These are phyloP conservation scores for Amorpha juglandis DNA, from an alignment of 2,888 invertebrate genomes.

Conservation along the genomic window DNA sequence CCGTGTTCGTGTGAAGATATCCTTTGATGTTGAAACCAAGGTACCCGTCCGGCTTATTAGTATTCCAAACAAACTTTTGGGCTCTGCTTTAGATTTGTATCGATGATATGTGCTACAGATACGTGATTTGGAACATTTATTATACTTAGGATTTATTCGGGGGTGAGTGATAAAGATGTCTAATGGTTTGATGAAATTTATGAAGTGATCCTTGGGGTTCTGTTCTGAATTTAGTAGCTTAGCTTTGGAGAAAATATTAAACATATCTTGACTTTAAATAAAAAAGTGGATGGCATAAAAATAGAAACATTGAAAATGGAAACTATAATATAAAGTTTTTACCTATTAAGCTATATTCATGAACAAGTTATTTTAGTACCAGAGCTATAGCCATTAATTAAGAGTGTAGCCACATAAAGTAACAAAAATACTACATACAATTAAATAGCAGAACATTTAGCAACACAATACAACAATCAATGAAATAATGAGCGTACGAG, in stretches of 20 bases:
- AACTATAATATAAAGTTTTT: background rate
- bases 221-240: constrained; percentile 3
- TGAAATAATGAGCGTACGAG: constrained; percentile 48
- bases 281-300: too few species aligned
- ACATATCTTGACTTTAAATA: too few species aligned
- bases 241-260: background rate
- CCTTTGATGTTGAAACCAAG: constrained; percentile 57
- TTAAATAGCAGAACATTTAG: constrained; percentile 12
- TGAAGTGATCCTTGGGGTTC: constrained; percentile 9
- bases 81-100: constrained; percentile 70
- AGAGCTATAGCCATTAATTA: background rate
- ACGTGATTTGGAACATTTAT: constrained; percentile 56
- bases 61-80: constrained; percentile 73
- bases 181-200: constrained; percentile 22
- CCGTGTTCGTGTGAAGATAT: constrained; percentile 43
- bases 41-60: constrained; percentile 66
- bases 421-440: constrained; percentile 19
- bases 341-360: background rate
- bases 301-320: background rate
- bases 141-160: constrained; percentile 35
- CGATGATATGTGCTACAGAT: constrained; percentile 61
- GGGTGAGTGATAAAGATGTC: constrained; percentile 31
- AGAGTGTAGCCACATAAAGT: background rate
- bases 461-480: constrained; percentile 68
- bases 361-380: background rate